phyloP scores from a whole-genome alignment of 2,113 vertebrate genomes.

The Seriola rivoliana region DNA sequence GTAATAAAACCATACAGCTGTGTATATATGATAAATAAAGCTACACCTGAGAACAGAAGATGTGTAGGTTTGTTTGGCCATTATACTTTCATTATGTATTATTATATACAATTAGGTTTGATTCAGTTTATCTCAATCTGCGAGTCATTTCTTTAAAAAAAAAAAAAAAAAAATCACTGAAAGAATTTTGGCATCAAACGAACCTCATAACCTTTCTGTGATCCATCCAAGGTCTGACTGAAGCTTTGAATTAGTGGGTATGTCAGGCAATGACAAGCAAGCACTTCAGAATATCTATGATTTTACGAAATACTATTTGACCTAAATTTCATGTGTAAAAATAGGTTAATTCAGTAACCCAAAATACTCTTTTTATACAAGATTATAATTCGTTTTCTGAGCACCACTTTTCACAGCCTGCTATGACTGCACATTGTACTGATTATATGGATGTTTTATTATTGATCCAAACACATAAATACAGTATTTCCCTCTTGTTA shows the following conservation, averaged over 20 bases:
- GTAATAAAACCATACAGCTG: no score
- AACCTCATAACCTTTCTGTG: background rate
- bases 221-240: background rate
- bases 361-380: slow-evolving; percentile 62
- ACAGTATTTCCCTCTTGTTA: background rate
- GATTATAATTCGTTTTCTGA: slow-evolving; percentile 6
- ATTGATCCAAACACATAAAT: background rate
- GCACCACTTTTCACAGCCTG: background rate
- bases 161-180: background rate
- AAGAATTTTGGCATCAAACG: slow-evolving; percentile 16
- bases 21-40: no score
- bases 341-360: slow-evolving; percentile 42
- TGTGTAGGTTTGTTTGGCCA: no score
- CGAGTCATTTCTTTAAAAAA: background rate
- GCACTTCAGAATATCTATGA: background rate
- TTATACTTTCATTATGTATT: background rate
- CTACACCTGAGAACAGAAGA: no score
- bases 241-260: background rate
- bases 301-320: background rate
- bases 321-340: slow-evolving; percentile 41
- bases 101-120: background rate
- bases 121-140: background rate
- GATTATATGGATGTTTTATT: background rate
- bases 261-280: background rate
- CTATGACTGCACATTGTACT: background rate